Base-by-base conservation (phyloP, 2,888 invertebrate genomes). In the Drosophila lutescens region DNA sequence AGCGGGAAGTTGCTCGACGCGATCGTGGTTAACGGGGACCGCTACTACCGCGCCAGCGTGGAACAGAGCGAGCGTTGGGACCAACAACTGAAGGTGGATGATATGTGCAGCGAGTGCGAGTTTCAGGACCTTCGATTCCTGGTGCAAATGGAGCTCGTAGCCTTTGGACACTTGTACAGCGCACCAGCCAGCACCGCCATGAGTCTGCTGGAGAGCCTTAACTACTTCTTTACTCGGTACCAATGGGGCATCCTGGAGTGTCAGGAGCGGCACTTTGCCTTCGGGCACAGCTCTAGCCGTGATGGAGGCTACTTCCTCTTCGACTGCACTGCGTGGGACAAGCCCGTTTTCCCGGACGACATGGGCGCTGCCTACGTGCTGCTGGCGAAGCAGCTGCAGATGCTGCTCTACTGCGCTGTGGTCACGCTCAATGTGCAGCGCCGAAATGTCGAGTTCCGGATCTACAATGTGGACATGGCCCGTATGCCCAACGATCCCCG, bases 191-290 rank as follows among this genome's bases (percentile, higher is more conserved):
- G 59, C 32, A 91, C 94, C 59, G 91, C 92, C 20, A 94, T 94
- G 86, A 95, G 95, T 84, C 91, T 95, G 41, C 94, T 94, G 66
- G 94, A 94, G 78, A 94, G 94, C 0, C 89, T 95, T 43, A 86
- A 89, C 58, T 94, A 93, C 82, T 95, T 95, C 66, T 95, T 95
- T 17, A 93, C 93, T 60, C 93, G 93, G 40, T 89, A 93, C 67
- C 89, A 90, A 6, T 91, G 91, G 50, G 95, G 95, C 2, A 91
- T 95, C 36, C 80, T 94, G 46, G 93, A 93, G 34, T 93, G 93
- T 72, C 93, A 93, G 4, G 86, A 89, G 2, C 94, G 93, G 63
- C 93, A 93, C 61, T 88, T 93, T 46, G 93, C 93, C 4, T 93
- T 94, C 77, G 94, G 94, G 6, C 93, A 76, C 36, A 76, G 83